Evolutionary conservation across 2,797 vertebrate species (phyloP).

Genomic region (Micromesistius poutassou): DNA sequence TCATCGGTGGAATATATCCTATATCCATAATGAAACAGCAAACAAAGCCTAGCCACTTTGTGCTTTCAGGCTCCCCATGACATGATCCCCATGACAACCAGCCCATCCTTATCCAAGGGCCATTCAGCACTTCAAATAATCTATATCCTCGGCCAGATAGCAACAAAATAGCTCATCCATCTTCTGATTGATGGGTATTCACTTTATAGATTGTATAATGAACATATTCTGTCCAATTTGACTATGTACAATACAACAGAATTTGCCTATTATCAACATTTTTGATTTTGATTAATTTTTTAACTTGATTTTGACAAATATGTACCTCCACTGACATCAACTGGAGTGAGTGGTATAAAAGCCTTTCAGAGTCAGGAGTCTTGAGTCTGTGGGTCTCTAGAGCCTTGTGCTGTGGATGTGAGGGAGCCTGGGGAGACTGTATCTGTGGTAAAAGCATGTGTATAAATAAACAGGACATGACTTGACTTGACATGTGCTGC

Average conservation of each 20-base stretch:
- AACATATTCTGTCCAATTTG: neutral
- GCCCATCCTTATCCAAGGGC: neutral
- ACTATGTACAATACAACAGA: neutral
- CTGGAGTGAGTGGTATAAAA: neutral
- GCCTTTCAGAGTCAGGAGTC: neutral
- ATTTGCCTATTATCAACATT: too few relatives aligned
- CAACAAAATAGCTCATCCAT: neutral
- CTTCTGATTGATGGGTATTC: neutral
- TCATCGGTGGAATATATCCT: too few relatives aligned
- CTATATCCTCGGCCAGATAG: neutral
- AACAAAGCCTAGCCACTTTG: neutral
- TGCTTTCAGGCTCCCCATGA: neutral
- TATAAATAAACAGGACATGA: constrained; percentile 1
- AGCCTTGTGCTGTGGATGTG: neutral
- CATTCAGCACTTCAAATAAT: too few relatives aligned
- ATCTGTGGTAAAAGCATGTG: neutral
- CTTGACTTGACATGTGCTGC: constrained; percentile 1
- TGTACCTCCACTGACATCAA: neutral
- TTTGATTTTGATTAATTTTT: too few relatives aligned
- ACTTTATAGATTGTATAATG: neutral
- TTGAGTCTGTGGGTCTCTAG: neutral
- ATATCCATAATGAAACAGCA: neutral
- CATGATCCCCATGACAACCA: neutral
- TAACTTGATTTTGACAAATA: neutral
- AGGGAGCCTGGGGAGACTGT: neutral